Evolutionary conservation across 2,113 vertebrate genomes (phyloP).

Genomic region (Orthonyx spaldingii): DNA sequence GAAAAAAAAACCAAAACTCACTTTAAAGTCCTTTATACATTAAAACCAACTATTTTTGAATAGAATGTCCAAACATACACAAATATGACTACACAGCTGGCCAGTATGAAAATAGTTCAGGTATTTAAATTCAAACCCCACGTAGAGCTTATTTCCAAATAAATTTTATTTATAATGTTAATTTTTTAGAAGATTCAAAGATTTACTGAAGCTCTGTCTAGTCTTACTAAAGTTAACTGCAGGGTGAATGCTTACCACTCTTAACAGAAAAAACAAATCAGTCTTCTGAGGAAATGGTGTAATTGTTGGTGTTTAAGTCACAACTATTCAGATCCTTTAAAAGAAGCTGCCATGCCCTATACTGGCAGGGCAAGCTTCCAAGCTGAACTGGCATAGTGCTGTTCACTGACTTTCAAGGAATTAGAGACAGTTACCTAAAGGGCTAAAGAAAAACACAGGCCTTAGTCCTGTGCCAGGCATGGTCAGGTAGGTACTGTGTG

Average conservation of each 20-base stretch:
- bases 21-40: background rate
- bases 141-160: background rate
- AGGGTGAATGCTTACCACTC: background rate
- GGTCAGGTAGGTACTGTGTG: rapidly evolving
- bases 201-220: background rate
- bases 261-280: background rate
- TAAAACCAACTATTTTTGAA: background rate
- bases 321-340: background rate
- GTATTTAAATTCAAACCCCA: background rate
- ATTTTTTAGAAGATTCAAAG: background rate
- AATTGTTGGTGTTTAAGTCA: background rate
- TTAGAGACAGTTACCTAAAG: background rate
- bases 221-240: background rate
- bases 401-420: background rate
- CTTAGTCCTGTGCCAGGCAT: background rate
- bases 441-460: background rate
- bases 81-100: background rate
- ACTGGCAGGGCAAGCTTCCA: background rate
- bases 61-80: background rate
- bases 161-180: background rate
- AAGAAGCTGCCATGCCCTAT: background rate
- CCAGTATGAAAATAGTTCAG: background rate
- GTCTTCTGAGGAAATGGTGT: background rate
- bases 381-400: background rate
- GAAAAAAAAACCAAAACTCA: background rate